Percentiles rank a stretch among this genome's conserved stretches.
phyloP scores from a whole-genome alignment of 2,797 vertebrate species.

The Paratrypauchen microcephalus region DNA sequence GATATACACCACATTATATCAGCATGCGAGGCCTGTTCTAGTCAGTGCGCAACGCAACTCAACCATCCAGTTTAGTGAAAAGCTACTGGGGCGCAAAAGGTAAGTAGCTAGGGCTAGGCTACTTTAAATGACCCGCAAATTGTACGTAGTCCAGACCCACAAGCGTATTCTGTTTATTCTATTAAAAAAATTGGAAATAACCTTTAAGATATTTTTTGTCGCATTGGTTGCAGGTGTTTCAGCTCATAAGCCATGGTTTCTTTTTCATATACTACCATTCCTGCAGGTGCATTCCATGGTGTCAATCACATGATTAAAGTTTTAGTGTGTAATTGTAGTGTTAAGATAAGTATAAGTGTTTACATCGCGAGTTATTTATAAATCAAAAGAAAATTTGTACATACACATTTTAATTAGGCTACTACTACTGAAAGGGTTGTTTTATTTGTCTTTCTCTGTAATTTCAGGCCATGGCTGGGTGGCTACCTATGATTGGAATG shows the following conservation, averaged over 20 bases:
- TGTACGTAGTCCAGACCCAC: too few species aligned
- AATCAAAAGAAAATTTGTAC: background rate
- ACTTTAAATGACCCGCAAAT: background rate
- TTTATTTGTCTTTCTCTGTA: background rate
- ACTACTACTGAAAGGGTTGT: background rate
- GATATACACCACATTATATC: background rate
- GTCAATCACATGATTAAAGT: too few species aligned
- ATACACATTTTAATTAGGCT: background rate
- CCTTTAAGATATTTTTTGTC: background rate
- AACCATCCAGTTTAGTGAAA: background rate
- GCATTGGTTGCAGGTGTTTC: background rate
- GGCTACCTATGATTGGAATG: constrained; percentile 75
- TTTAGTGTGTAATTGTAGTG: background rate
- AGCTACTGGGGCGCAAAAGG: background rate
- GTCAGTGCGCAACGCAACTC: background rate
- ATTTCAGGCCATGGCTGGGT: constrained; percentile 53
- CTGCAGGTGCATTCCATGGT: too few species aligned
- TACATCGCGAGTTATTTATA: background rate
- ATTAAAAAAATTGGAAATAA: background rate
- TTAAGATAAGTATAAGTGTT: background rate
- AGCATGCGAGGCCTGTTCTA: background rate
- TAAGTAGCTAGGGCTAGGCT: background rate
- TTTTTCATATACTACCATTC: too few species aligned
- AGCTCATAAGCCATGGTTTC: background rate
- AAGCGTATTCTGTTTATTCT: background rate